phyloP scores from a whole-genome alignment of 2,113 vertebrate genomes.

The Gymnarchus niloticus region DNA sequence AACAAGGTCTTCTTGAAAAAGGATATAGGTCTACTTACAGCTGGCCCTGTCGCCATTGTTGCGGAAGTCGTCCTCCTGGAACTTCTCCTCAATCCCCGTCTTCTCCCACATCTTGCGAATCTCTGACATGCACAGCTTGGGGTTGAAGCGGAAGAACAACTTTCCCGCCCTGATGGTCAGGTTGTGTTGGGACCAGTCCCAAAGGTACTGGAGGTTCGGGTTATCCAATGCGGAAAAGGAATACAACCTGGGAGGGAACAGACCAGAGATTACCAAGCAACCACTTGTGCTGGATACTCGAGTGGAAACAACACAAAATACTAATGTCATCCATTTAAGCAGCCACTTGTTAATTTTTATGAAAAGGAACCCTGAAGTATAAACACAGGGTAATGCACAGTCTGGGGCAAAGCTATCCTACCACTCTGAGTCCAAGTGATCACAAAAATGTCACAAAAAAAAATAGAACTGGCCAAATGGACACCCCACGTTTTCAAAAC shows the following conservation, averaged over 20 bases:
- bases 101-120: conserved; percentile 92
- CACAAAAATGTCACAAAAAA: no score
- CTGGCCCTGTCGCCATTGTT: conserved; percentile 91
- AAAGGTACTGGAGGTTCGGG: conserved; percentile 91
- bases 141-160: conserved; percentile 87
- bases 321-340: background rate
- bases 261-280: background rate
- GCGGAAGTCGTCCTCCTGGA: conserved; percentile 76
- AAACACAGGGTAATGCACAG: background rate
- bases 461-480: no score
- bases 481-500: no score
- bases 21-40: conserved; percentile 71
- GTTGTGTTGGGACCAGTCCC: conserved; percentile 97
- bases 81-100: conserved; percentile 77
- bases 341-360: background rate
- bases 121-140: conserved; percentile 88
- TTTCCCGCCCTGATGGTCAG: conserved; percentile 85
- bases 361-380: background rate
- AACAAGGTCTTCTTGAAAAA: no score
- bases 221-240: conserved; percentile 91
- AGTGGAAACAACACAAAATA: background rate
- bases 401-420: background rate
- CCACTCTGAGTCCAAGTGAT: no score
- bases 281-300: background rate
- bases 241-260: conserved; percentile 66